phyloP scores from a whole-genome alignment of 2,888 invertebrate genomes.

The Sinohyriopsis cumingii region DNA sequence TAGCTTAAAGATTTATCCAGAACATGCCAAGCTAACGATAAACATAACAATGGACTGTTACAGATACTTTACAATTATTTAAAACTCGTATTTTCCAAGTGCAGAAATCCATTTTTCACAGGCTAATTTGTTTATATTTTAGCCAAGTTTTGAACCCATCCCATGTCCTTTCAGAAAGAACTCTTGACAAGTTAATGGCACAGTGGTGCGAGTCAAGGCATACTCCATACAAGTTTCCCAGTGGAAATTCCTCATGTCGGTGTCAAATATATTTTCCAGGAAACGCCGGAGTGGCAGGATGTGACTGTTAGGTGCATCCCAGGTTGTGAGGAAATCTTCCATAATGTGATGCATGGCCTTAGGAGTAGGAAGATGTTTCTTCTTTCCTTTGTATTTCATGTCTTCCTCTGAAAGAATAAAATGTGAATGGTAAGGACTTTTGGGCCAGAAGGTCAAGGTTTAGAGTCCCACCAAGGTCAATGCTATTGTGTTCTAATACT shows the following conservation, averaged over 20 bases:
- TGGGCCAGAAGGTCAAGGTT: too few species aligned
- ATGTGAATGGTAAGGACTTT: not conserved
- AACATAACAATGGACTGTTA: too few species aligned
- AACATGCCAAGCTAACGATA: too few species aligned
- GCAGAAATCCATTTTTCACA: too few species aligned
- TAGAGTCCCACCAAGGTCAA: too few species aligned
- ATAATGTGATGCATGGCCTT: constrained; percentile 71
- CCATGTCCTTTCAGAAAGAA: constrained; percentile 58
- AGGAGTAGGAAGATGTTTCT: constrained; percentile 68
- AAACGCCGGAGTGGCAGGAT: constrained; percentile 69
- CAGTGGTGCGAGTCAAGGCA: constrained; percentile 55
- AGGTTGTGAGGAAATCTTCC: constrained; percentile 73
- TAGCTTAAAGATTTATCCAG: too few species aligned
- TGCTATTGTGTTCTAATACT: too few species aligned
- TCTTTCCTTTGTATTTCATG: constrained; percentile 42
- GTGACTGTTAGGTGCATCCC: constrained; percentile 70
- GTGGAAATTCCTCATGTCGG: constrained; percentile 65
- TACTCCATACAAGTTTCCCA: constrained; percentile 66
- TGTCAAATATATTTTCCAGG: constrained; percentile 52
- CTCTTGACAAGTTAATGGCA: constrained; percentile 55
- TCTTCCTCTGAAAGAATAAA: constrained; percentile 46
- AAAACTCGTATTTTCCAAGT: too few species aligned
- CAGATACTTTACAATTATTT: too few species aligned
- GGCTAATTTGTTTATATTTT: too few species aligned
- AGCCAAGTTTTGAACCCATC: too few species aligned